Evolutionary conservation across 92 coral and sea anemone species (phyloP).

Genomic region (Pocillopora meandrina): DNA sequence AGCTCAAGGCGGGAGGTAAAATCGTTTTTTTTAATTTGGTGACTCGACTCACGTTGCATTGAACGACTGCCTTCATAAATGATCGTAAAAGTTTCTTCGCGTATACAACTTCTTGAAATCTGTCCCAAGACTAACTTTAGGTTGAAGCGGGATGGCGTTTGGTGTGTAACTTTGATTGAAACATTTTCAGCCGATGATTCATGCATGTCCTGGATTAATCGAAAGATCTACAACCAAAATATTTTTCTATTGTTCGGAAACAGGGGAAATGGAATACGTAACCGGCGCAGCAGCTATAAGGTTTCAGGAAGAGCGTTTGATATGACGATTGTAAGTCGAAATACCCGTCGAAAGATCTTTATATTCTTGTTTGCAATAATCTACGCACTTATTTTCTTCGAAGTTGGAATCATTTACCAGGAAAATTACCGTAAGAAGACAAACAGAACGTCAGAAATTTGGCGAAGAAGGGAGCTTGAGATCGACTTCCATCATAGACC

Average conservation of each 20-base stretch:
- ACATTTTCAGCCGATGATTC: neutral
- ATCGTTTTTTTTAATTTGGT: no score
- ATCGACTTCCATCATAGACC: constrained; percentile 2
- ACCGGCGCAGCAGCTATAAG: neutral
- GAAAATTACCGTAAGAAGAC: neutral
- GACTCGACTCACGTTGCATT: no score
- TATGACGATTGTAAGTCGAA: neutral
- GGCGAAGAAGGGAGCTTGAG: neutral
- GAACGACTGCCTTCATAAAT: no score
- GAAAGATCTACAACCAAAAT: neutral
- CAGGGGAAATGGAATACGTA: neutral
- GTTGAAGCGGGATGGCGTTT: no score
- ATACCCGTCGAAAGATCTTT: constrained; percentile 3
- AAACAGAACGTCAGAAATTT: neutral
- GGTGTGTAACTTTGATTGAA: neutral
- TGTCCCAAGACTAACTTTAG: no score
- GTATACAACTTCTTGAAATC: no score
- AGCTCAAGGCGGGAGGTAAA: no score
- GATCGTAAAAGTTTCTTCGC: no score
- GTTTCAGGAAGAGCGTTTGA: neutral
- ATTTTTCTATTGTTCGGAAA: neutral
- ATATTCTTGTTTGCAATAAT: constrained; percentile 2
- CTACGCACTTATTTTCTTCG: constrained; percentile 15
- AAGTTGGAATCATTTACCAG: constrained; percentile 6
- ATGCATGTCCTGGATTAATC: neutral